Evolutionary conservation across 2,888 invertebrate genomes (phyloP).

Genomic region (Zygothrica quintamaculata): DNA sequence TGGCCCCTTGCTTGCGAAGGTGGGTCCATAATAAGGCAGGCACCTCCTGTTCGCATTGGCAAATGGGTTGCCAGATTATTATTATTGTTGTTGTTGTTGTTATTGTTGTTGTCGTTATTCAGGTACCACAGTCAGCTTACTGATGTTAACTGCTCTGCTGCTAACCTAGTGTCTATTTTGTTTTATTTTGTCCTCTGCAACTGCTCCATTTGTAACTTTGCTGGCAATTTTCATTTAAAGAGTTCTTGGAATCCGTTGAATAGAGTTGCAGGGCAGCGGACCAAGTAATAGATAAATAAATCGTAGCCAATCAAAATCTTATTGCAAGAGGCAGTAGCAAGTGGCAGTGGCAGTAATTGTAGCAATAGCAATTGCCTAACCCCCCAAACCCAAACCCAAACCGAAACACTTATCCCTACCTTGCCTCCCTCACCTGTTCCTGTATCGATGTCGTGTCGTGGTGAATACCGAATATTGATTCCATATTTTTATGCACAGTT

Average conservation of each 20-base stretch:
- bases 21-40: slow-evolving; percentile 40
- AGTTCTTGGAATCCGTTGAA: slow-evolving; percentile 19
- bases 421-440: not conserved
- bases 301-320: slow-evolving; percentile 40
- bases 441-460: slow-evolving; percentile 40
- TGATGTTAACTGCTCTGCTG: slow-evolving; percentile 20
- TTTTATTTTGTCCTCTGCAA: slow-evolving; percentile 12
- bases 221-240: slow-evolving; percentile 2
- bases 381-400: no score
- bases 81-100: slow-evolving; percentile 10
- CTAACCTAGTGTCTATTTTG: slow-evolving; percentile 12
- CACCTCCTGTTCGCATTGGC: slow-evolving; percentile 37
- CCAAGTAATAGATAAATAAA: slow-evolving; percentile 22
- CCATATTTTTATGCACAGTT: slow-evolving; percentile 29
- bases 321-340: slow-evolving; percentile 18
- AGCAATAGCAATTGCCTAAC: slow-evolving; percentile 17
- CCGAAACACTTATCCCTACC: not conserved
- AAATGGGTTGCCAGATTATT: slow-evolving; percentile 22
- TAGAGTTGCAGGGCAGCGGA: slow-evolving; percentile 8
- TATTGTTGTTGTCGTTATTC: slow-evolving; percentile 10
- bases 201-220: slow-evolving; percentile 6
- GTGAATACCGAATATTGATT: slow-evolving; percentile 49
- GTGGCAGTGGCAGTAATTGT: slow-evolving; percentile 2
- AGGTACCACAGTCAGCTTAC: not conserved
- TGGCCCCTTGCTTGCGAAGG: slow-evolving; percentile 36